Base-by-base conservation (phyloP, 2,797 vertebrate genomes). In the Pseudopleuronectes americanus region DNA sequence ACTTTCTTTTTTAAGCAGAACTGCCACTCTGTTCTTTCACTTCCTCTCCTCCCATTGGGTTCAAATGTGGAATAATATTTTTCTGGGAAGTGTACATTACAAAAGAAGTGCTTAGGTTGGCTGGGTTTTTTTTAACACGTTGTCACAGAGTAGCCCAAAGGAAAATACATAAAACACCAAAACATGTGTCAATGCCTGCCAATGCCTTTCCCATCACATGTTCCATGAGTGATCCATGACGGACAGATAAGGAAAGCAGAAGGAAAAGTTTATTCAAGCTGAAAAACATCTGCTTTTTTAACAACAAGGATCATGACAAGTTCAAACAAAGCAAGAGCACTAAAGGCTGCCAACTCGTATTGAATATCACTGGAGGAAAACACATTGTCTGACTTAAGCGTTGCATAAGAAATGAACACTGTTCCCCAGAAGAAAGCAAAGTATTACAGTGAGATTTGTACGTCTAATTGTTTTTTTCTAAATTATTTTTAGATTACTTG, bases 321-420 rank as follows among this genome's bases (percentile, higher is more conserved):
- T 82, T 72, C 48, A 77, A 88, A 84, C 81, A 85, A 63, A 58
- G 33, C 45, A 4, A 2, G 1, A 49, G n/a, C n/a, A 8, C 17
- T 19, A 12, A n/a, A 60, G n/a, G 8, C 57, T 59, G 36, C 36
- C 24, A 19, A 28, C 4, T 22, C 1, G 21, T 17, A 23, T 16
- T 17, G 8, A 4, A 57, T 41, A 65, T 16, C 47, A 69, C 3
- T 3, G 2, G 3, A 41, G 19, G 9, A n/a, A 60, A 48, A 48
- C 47, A 48, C 41, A 17, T 43, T 16, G 47, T 48, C 19, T 48
- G 19, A 48, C 4, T 16, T 4, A 45, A 19, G 43, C 5, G 16
- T 19, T 45, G 43, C 17, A 7, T 5, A 14, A 1, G 7, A 17
- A 17, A 45, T 45, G 16, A 19, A 19, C 17, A 14, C 38, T 13